A percentile compares a stretch with the other conserved stretches of the same genome.
Conservation (phyloP, 2,797 vertebrate genomes). For the Lutjanus campechanus region DNA sequence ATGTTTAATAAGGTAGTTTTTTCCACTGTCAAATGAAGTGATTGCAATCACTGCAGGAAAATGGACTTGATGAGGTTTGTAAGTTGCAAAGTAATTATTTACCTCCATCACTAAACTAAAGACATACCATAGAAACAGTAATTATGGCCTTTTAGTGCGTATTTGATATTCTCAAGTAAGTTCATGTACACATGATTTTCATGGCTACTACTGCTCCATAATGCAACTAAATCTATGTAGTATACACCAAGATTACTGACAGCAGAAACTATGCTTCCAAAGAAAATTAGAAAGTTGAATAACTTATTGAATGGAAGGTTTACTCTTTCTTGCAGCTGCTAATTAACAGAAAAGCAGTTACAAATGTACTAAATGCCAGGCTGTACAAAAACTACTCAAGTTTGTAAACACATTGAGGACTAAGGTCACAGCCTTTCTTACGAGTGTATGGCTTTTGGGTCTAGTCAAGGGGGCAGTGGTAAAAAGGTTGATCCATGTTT, state of each 20-base stretch:
- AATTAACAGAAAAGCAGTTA: conserved; percentile 8
- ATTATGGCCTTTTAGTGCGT: neutral
- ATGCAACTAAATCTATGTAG: neutral
- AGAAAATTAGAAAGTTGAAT: neutral
- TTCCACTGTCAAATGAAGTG: conserved; percentile 5
- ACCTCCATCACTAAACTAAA: neutral
- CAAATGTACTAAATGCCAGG: conserved; percentile 24
- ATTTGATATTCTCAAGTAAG: conserved; percentile 6
- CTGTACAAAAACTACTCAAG: conserved; percentile 25
- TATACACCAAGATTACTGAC: neutral
- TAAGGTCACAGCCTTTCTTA: conserved; percentile 50
- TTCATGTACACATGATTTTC: neutral
- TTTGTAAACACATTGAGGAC: conserved; percentile 48
- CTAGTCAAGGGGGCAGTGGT: conserved; percentile 44
- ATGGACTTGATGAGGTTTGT: neutral
- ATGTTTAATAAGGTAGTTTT: neutral
- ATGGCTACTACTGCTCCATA: neutral
- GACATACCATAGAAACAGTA: conserved; percentile 1
- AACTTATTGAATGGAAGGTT: neutral
- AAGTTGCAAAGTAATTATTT: conserved; percentile 16
- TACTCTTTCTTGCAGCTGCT: neutral
- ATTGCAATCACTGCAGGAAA: conserved; percentile 14
- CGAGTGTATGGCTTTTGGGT: conserved; percentile 29
- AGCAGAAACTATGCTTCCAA: neutral
- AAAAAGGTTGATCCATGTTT: conserved; percentile 55